phyloP scores from a whole-genome alignment of 1,140 invertebrate species.

The Parasteatoda tepidariorum region DNA sequence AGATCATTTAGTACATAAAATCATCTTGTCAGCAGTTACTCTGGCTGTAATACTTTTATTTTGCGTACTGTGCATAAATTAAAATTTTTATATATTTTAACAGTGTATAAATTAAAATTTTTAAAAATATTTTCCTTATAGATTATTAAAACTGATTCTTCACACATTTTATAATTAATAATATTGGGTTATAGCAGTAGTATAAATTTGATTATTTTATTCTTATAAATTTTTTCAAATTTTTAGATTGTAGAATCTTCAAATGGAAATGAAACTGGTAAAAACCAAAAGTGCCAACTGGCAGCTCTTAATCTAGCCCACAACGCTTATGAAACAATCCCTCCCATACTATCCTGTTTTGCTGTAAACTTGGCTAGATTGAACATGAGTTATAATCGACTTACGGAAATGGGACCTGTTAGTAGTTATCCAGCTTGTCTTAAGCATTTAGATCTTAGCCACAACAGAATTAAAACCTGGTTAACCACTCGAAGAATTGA shows the following conservation, averaged over 20 bases:
- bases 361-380: constrained; percentile 86
- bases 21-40: too few relatives aligned
- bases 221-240: background rate
- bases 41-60: too few relatives aligned
- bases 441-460: constrained; percentile 91
- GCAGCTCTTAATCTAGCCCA: constrained; percentile 87
- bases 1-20: too few relatives aligned
- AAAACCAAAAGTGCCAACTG: constrained; percentile 72
- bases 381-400: constrained; percentile 88
- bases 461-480: constrained; percentile 92
- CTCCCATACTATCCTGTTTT: constrained; percentile 87
- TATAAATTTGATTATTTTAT: too few relatives aligned
- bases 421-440: constrained; percentile 88
- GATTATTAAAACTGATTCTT: too few relatives aligned
- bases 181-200: too few relatives aligned
- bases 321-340: constrained; percentile 89
- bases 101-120: too few relatives aligned
- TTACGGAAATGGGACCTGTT: constrained; percentile 83
- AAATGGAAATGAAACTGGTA: constrained; percentile 64
- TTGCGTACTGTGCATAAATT: too few relatives aligned
- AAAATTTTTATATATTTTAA: too few relatives aligned
- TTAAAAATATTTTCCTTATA: too few relatives aligned
- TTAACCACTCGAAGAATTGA: constrained; percentile 68
- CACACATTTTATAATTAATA: too few relatives aligned
- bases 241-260: constrained; percentile 65